Evolutionary conservation across 2,888 invertebrate genomes (phyloP), one percentile per base, ranked within the genome.

Genomic region (Tipula unca): DNA sequence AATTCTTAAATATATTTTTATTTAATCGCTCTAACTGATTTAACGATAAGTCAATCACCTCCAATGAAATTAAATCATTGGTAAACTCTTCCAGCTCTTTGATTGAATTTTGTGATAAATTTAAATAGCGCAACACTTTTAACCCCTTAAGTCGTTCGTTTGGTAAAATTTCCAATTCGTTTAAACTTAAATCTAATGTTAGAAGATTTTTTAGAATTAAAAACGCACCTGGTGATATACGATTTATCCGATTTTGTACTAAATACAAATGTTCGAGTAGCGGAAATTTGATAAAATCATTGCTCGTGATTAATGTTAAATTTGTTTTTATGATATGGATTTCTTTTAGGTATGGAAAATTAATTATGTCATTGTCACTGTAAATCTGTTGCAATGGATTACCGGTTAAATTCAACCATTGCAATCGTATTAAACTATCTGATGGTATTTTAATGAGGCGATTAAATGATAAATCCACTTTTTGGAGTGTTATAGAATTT

Each of bases 181-280:
- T 97, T 88, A 94, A 92, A 87, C 96, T 95, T 87, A 97, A 91
- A 90, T 97, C 96, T 86, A 98, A 92, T 13, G 94, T 94, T 86
- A 95, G 92, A 87, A 98, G 92, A 89, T 94, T 94, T 83, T 94
- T 93, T 36, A 97, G 91, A 88, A 94, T 94, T 85, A 94, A 93
- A 89, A 98, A 97, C 85, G 97, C 96, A 69, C 96, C 95, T 0
- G 97, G 96, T 1, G 96, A 96, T 86, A 98, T 93, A 87, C 95
- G 92, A 17, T 95, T 94, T 87, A 97, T 95, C 86, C 94, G 92
- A 90, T 97, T 97, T 88, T 93, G 93, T 54, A 93, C 93, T 88
- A 97, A 91, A 89, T 94, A 94, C 86, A 97, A 92, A 88, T 95
- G 95, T 89, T 95, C 93, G 42, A 97, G 91, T 0, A 94, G 93